These are phyloP conservation scores for Malurus leucopterus DNA, from an alignment of 2,797 vertebrate species.

Conservation along the genomic window DNA sequence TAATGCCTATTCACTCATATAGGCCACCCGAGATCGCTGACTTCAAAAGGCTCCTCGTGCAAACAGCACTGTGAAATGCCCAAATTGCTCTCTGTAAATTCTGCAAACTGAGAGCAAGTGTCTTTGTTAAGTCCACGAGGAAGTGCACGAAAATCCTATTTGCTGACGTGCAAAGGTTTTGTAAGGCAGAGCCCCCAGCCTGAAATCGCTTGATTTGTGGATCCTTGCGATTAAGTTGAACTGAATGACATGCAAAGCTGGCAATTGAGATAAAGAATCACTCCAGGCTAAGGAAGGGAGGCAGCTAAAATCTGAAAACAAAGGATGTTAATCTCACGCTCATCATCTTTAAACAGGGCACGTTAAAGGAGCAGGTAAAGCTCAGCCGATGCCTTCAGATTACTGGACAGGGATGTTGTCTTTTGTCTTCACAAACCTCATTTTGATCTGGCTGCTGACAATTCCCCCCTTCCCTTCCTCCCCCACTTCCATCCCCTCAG, in stretches of 20 bases:
- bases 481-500: not conserved
- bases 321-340: conserved; percentile 47
- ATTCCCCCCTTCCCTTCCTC: not conserved
- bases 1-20: not conserved
- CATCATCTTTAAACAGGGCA: conserved; percentile 23
- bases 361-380: conserved; percentile 20
- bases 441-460: conserved; percentile 17
- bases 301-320: conserved; percentile 51
- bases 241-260: conserved; percentile 62
- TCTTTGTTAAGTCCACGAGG: conserved; percentile 43
- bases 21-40: not conserved
- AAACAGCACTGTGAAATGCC: conserved; percentile 11
- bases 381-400: conserved; percentile 4
- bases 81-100: conserved; percentile 39
- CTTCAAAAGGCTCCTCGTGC: conserved; percentile 23
- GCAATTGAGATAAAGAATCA: conserved; percentile 62
- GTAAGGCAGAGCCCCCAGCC: conserved; percentile 42
- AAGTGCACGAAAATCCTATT: conserved; percentile 57
- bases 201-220: conserved; percentile 61
- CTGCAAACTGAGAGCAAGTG: conserved; percentile 42
- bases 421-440: conserved; percentile 26
- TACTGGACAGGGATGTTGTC: not conserved
- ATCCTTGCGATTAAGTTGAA: conserved; percentile 55
- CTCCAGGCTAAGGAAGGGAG: conserved; percentile 28
- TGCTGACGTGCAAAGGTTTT: conserved; percentile 47